phyloP scores from a whole-genome alignment of 1,140 invertebrate genomes.

The Trachymyrmex septentrionalis region DNA sequence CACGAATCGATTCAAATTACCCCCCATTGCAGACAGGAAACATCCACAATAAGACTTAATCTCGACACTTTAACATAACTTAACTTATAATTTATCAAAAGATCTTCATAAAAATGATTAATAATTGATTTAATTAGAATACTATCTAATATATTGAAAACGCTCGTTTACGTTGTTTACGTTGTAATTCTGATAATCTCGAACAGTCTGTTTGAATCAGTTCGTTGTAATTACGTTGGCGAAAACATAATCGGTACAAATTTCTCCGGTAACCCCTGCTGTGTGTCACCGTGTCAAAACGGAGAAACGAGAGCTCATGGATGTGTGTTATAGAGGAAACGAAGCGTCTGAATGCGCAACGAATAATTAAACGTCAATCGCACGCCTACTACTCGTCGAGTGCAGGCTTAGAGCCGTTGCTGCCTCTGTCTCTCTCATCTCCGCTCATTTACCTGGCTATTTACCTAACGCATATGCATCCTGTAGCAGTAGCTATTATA shows the following conservation, averaged over 20 bases:
- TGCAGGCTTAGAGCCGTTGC: slow-evolving; percentile 31
- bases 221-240: background rate
- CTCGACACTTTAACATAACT: background rate
- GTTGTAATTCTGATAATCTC: background rate
- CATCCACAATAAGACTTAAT: background rate
- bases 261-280: slow-evolving; percentile 13
- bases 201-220: background rate
- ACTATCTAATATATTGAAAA: background rate
- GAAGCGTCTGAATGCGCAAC: slow-evolving; percentile 49
- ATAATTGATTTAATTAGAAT: slow-evolving; percentile 5
- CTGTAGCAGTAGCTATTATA: slow-evolving; percentile 45
- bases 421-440: slow-evolving; percentile 44
- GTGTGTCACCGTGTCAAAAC: background rate
- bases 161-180: background rate
- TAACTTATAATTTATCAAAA: background rate
- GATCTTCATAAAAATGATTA: background rate
- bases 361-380: slow-evolving; percentile 71
- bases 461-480: slow-evolving; percentile 18
- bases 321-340: slow-evolving; percentile 30
- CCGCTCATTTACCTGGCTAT: slow-evolving; percentile 42
- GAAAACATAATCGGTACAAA: background rate
- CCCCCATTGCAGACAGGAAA: background rate
- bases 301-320: background rate
- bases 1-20: background rate
- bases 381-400: slow-evolving; percentile 28